These are phyloP conservation scores for Corynorhinus townsendii DNA, from an alignment of 2,113 vertebrate genomes.

Conservation along the genomic window DNA sequence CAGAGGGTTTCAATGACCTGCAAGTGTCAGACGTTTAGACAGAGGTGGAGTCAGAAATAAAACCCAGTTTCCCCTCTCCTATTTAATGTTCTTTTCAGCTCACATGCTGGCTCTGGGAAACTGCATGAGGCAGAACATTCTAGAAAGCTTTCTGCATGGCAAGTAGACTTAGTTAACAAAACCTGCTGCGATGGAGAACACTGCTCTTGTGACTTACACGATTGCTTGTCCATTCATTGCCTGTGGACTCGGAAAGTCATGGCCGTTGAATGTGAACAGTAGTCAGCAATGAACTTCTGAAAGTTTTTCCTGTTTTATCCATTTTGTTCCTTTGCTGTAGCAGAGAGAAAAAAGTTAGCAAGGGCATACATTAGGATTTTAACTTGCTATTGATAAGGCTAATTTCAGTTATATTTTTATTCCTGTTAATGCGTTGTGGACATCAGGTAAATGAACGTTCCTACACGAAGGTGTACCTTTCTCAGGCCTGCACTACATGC, in stretches of 20 bases:
- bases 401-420: not conserved
- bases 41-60: not conserved
- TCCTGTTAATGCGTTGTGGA: not conserved
- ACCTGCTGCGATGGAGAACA: not conserved
- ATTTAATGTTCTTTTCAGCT: not conserved
- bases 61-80: not conserved
- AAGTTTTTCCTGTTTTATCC: not conserved
- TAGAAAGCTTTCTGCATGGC: not conserved
- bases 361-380: not conserved
- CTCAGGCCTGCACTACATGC: not conserved
- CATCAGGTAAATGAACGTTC: not conserved
- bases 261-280: not conserved
- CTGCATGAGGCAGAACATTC: not conserved
- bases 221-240: not conserved
- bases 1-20: not conserved
- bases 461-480: not conserved
- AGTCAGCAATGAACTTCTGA: not conserved
- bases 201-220: not conserved
- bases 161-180: not conserved
- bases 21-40: not conserved
- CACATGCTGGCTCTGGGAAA: not conserved
- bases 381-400: not conserved
- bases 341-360: not conserved
- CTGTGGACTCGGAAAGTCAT: not conserved
- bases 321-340: not conserved